Conservation (phyloP, 2,888 invertebrate genomes). For the Andrena chrysosceles region DNA sequence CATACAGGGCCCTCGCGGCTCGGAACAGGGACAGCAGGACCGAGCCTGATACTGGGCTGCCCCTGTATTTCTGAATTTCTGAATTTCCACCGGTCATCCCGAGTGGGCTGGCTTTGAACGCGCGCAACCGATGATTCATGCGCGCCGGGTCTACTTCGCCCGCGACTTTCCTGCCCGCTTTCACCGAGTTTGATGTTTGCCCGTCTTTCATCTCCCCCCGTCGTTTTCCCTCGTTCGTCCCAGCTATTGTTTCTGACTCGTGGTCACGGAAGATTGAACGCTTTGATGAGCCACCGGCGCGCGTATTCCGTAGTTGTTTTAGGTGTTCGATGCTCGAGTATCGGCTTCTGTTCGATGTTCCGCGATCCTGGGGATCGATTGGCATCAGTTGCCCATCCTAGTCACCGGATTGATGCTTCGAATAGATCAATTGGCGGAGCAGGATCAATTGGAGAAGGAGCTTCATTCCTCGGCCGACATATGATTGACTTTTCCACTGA, state of each 20-base stretch:
- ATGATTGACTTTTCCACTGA: no score
- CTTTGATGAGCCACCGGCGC: not conserved
- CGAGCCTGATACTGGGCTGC: slow-evolving; percentile 45
- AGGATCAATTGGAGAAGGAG: no score
- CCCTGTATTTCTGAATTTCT: slow-evolving; percentile 59
- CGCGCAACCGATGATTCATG: slow-evolving; percentile 49
- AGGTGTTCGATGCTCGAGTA: not conserved
- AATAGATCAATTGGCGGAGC: no score
- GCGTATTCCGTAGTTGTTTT: not conserved
- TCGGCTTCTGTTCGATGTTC: not conserved
- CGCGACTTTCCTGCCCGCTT: slow-evolving; percentile 25
- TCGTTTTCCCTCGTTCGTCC: not conserved
- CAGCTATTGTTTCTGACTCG: slow-evolving; percentile 24
- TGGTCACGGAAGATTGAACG: slow-evolving; percentile 28
- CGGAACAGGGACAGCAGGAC: slow-evolving; percentile 9
- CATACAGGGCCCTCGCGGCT: slow-evolving; percentile 36
- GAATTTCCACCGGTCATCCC: slow-evolving; percentile 59
- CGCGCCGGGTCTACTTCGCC: slow-evolving; percentile 17
- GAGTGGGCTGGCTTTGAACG: slow-evolving; percentile 56
- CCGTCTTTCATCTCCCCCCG: not conserved
- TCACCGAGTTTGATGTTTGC: not conserved
- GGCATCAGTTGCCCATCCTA: no score
- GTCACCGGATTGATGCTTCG: no score
- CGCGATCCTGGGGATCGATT: no score
- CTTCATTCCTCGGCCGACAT: no score